Conservation (phyloP, 2,113 vertebrate genomes). For the Nesoenas mayeri region DNA sequence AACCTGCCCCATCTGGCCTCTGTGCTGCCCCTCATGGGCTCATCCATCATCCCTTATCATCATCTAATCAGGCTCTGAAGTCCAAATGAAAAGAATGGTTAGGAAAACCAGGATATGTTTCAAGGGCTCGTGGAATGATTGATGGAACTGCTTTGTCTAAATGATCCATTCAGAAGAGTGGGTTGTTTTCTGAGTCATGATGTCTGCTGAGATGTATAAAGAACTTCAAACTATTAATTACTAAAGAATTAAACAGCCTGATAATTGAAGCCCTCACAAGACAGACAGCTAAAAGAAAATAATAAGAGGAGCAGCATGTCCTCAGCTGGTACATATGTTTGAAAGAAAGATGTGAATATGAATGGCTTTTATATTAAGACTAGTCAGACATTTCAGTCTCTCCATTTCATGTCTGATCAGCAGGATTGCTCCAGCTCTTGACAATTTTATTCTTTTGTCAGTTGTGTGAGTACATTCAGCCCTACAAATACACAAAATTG, state of each 20-base stretch:
- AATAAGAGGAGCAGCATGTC: background rate
- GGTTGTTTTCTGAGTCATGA: background rate
- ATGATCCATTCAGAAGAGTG: background rate
- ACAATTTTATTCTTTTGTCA: background rate
- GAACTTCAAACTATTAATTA: background rate
- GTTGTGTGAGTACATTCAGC: background rate
- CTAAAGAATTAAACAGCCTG: background rate
- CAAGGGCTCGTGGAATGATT: background rate
- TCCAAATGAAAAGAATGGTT: background rate
- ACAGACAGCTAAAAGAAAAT: background rate
- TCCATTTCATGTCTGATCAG: background rate
- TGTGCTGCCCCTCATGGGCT: background rate
- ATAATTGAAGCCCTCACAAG: background rate
- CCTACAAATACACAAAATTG: background rate
- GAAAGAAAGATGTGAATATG: background rate
- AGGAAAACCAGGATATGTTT: background rate
- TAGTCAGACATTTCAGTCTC: background rate
- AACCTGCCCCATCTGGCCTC: background rate
- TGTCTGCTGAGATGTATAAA: background rate
- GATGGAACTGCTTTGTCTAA: background rate
- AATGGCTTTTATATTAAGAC: background rate
- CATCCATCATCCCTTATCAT: background rate
- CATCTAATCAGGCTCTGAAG: background rate
- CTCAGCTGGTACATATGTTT: background rate
- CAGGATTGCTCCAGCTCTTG: background rate